These are phyloP conservation scores for Amblyteles armatorius DNA, from an alignment of 2,888 invertebrate species.

Conservation along the genomic window DNA sequence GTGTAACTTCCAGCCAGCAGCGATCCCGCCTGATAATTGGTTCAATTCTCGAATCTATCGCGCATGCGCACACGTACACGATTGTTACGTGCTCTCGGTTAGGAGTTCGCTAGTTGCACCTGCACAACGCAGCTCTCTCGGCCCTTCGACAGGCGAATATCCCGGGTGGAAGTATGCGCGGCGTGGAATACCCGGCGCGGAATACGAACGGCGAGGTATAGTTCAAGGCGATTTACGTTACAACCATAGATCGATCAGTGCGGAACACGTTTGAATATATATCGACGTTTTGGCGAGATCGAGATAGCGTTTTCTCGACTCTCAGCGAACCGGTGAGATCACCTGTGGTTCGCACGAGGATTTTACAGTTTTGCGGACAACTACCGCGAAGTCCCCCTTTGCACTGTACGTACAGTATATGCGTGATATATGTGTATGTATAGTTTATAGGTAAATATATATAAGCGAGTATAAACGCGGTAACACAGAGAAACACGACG, in stretches of 20 bases:
- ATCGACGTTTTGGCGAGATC: conserved; percentile 42
- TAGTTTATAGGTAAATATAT: conserved; percentile 9
- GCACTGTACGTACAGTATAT: neutral
- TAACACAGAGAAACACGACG: conserved; percentile 6
- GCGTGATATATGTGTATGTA: neutral
- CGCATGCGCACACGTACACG: neutral
- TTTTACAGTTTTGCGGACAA: conserved; percentile 37
- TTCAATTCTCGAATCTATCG: conserved; percentile 35
- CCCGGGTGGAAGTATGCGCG: no score
- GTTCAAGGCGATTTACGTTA: conserved; percentile 44
- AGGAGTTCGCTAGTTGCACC: conserved; percentile 29
- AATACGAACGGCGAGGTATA: conserved; percentile 21
- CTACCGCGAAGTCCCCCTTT: neutral
- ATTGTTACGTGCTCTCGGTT: conserved; percentile 10
- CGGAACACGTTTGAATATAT: conserved; percentile 24
- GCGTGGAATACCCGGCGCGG: neutral
- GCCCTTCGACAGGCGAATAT: conserved; percentile 27
- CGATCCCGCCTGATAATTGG: conserved; percentile 35
- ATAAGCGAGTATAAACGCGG: conserved; percentile 12
- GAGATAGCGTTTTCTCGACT: conserved; percentile 23
- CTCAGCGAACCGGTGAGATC: neutral
- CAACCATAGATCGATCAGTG: conserved; percentile 30
- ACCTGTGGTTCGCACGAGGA: conserved; percentile 31
- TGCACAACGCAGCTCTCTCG: neutral
- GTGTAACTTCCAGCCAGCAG: neutral